Percentiles rank a stretch among this genome's conserved stretches.
Evolutionary conservation across 2,797 vertebrate genomes (phyloP).

Genomic region (Gouania willdenowi): DNA sequence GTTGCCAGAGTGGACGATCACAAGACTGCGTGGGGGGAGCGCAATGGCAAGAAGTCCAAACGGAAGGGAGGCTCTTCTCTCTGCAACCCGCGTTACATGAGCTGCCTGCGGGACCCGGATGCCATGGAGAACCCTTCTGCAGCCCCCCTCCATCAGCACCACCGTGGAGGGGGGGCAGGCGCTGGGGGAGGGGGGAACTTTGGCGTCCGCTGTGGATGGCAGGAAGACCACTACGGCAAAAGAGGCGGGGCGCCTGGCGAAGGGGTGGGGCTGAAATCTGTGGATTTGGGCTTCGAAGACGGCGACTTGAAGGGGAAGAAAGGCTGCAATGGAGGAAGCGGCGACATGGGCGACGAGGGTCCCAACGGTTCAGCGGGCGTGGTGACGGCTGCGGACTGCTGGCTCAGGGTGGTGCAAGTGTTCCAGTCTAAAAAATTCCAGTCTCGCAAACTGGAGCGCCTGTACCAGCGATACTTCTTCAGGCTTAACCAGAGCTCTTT

Average conservation of each 20-base stretch:
- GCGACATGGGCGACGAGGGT: conserved; percentile 58
- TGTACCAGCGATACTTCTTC: conserved; percentile 98
- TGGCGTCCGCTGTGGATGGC: conserved; percentile 86
- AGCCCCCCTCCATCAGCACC: conserved; percentile 73
- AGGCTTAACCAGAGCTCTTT: conserved; percentile 97
- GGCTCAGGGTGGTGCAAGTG: conserved; percentile 82
- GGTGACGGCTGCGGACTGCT: conserved; percentile 76
- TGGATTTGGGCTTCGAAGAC: conserved; percentile 86
- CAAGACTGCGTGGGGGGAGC: conserved; percentile 95
- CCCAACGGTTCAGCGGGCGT: conserved; percentile 56
- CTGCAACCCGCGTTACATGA: conserved; percentile 93
- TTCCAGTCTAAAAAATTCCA: conserved; percentile 96
- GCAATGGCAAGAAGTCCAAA: conserved; percentile 91
- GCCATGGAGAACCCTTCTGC: conserved; percentile 78
- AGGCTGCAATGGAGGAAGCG: conserved; percentile 59
- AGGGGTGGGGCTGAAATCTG: conserved; percentile 85
- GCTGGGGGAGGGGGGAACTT: conserved; percentile 71
- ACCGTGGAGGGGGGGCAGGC: conserved; percentile 63
- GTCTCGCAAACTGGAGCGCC: conserved; percentile 91
- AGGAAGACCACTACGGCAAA: conserved; percentile 91
- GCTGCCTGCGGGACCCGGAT: conserved; percentile 92
- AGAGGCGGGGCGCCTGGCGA: conserved; percentile 67
- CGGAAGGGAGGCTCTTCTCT: conserved; percentile 84
- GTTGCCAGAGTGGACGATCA: conserved; percentile 94
- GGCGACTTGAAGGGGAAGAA: conserved; percentile 74